Conservation (phyloP, 2,113 vertebrate genomes). For the Heterotilapia buettikoferi region DNA sequence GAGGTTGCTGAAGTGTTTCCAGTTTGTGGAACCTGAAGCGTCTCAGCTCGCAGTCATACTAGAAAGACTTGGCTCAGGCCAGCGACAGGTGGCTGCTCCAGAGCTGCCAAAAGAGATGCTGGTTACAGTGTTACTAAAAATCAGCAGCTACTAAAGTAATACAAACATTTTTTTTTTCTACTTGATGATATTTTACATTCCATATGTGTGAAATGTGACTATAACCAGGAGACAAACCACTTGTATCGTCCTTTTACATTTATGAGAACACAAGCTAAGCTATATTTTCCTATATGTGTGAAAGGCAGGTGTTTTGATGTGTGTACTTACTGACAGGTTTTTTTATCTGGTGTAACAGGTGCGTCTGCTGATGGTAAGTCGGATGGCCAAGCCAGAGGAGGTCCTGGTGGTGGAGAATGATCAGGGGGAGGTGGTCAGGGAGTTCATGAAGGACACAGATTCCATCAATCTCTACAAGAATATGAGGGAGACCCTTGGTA, state of each 20-base stretch:
- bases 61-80: slow-evolving; percentile 19
- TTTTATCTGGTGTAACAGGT: slow-evolving; percentile 72
- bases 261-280: neutral
- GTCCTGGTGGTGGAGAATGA: slow-evolving; percentile 98
- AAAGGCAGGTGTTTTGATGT: neutral
- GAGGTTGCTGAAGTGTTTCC: neutral
- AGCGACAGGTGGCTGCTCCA: slow-evolving; percentile 20
- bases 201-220: neutral
- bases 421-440: slow-evolving; percentile 95
- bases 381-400: slow-evolving; percentile 98
- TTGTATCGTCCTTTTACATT: neutral
- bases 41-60: neutral
- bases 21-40: neutral
- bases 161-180: neutral
- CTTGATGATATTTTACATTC: neutral
- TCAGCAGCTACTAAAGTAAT: neutral
- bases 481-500: slow-evolving; percentile 98
- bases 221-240: neutral
- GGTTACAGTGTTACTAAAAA: slow-evolving; percentile 2
- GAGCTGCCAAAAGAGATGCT: slow-evolving; percentile 9
- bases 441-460: slow-evolving; percentile 99
- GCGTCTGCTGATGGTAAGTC: slow-evolving; percentile 95
- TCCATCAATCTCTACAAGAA: slow-evolving; percentile 99
- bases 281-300: neutral
- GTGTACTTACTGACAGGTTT: neutral